Base-by-base conservation (phyloP, 2,888 invertebrate genomes). In the Eurois occulta region DNA sequence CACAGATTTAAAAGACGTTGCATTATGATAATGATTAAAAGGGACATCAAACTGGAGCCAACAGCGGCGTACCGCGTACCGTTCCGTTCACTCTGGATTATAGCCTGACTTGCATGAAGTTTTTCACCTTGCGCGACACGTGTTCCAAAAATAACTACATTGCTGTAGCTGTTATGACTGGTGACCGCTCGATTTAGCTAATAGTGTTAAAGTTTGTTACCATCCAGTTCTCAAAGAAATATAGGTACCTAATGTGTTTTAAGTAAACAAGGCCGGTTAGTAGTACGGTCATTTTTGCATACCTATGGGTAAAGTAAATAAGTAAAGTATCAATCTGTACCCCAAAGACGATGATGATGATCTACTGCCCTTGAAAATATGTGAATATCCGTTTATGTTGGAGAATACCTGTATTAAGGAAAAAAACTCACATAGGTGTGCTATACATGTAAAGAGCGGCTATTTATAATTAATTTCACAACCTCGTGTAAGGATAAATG, bases 71-170 rank as follows among this genome's bases (percentile, higher is more conserved):
- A 70, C 32, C 68, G 60, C 58, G 70, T 70, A 70, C 32, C 68
- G 82, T 65, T 75, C 75, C 67, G 90, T 58, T 55, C 68, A 55
- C 48, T 71, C 75, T 73, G 90, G 88, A 91, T 86, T 91, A 89
- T 88, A 90, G 91, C 89, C 91, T 91, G 92, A 90, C 89, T 84
- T 84, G 75, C 74, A 73, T 81, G 66, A 87, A 85, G 75, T 83
- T 89, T 89, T 88, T 87, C 89, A 91, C 90, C 78, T 86, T 86
- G 80, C 46, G 52, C 75, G 80, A 85, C 78, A 80, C 65, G 68
- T 72, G 72, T 60, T 83, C 75, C 65, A 46, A 76, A 86, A 81
- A 87, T 85, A 85, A 68, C 73, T 66, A 80, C 72, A 55, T 65
- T 75, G 13, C 62, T 78, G 70, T 85, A 76, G 18, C 62, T 78